Conservation (phyloP, 2,113 vertebrate species). For the Ondatra zibethicus region DNA sequence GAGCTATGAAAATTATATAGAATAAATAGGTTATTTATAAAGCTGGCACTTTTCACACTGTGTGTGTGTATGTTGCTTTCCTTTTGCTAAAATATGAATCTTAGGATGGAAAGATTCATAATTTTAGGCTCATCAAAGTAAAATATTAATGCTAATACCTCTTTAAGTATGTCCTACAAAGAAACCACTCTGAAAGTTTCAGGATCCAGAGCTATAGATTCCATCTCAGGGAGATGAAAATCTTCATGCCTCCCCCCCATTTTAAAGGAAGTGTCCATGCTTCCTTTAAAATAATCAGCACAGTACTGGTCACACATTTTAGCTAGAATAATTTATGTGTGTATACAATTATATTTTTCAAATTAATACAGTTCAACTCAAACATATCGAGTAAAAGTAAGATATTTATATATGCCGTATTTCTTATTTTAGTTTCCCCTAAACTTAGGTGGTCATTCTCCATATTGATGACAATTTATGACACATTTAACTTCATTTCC, state of each 20-base stretch:
- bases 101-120: neutral
- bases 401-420: neutral
- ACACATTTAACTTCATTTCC: neutral
- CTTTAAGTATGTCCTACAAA: neutral
- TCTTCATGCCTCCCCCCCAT: neutral
- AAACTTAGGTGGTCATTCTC: neutral
- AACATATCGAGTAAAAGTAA: constrained; percentile 4
- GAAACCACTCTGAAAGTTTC: neutral
- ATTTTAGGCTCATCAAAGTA: neutral
- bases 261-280: neutral
- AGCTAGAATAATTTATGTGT: neutral
- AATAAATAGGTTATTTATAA: neutral
- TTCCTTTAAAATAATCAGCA: neutral
- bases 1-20: neutral
- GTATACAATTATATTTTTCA: neutral
- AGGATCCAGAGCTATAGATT: neutral
- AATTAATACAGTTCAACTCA: constrained; percentile 24
- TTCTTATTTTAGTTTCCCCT: neutral
- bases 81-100: neutral
- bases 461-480: neutral
- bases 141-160: neutral
- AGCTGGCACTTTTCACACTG: neutral
- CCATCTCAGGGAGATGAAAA: neutral
- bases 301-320: neutral
- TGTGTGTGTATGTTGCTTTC: neutral